Evolutionary conservation across 1,140 invertebrate genomes (phyloP).

Genomic region (Popillia japonica): DNA sequence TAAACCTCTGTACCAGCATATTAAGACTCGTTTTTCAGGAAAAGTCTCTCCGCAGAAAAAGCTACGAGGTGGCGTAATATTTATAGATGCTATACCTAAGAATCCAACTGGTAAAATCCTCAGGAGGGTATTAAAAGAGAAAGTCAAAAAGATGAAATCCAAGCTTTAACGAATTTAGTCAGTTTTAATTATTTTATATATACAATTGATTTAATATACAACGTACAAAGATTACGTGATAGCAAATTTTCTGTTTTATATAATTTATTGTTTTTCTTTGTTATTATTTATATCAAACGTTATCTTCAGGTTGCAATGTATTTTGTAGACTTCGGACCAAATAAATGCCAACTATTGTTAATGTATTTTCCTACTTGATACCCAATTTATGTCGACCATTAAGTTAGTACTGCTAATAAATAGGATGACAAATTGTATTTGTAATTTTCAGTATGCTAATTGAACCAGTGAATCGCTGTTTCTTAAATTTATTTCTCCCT

Average conservation of each 20-base stretch:
- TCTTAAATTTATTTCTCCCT: no score
- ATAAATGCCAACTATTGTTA: no score
- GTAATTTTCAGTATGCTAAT: no score
- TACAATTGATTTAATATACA: neutral
- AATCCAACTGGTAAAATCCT: constrained; percentile 79
- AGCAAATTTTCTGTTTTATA: constrained; percentile 7
- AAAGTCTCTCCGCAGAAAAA: constrained; percentile 75
- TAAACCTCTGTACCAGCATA: neutral
- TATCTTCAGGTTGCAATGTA: no score
- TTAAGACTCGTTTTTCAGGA: constrained; percentile 16
- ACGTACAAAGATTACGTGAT: neutral
- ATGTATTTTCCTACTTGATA: no score
- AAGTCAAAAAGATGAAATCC: constrained; percentile 1
- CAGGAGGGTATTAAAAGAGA: constrained; percentile 46
- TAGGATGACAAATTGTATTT: no score
- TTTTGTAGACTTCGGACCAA: no score
- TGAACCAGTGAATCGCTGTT: no score
- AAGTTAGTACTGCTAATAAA: no score
- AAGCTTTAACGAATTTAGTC: constrained; percentile 30
- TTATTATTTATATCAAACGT: neutral
- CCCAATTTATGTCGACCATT: no score
- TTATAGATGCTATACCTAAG: constrained; percentile 76
- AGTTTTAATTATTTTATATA: neutral
- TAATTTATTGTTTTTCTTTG: constrained; percentile 1
- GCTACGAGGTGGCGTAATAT: constrained; percentile 71